Evolutionary conservation across 2,888 invertebrate genomes (phyloP).

Genomic region (Phaonia tiefii): DNA sequence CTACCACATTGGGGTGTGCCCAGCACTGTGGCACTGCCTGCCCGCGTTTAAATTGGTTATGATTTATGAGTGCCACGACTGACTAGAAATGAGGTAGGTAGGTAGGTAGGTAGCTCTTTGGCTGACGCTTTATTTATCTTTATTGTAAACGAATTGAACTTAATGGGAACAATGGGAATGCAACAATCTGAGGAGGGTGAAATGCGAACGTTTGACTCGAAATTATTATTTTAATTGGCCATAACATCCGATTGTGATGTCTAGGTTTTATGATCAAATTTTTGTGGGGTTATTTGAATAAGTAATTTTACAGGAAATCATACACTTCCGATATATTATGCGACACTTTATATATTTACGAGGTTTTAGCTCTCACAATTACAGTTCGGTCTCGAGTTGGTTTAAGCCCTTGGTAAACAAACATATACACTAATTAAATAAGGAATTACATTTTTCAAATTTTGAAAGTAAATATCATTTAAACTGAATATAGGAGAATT

Average conservation of each 20-base stretch:
- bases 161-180: conserved; percentile 37
- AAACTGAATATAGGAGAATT: no score
- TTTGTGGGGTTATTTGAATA: no score
- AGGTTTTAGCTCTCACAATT: no score
- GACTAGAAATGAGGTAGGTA: conserved; percentile 57
- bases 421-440: no score
- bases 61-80: conserved; percentile 62
- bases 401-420: no score
- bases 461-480: no score
- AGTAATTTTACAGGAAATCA: no score
- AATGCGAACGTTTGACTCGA: conserved; percentile 52
- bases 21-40: conserved; percentile 9
- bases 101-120: conserved; percentile 52
- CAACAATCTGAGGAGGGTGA: neutral
- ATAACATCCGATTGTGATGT: conserved; percentile 48
- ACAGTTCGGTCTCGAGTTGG: no score
- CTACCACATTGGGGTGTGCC: conserved; percentile 17
- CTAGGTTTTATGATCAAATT: neutral
- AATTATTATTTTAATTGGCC: conserved; percentile 65
- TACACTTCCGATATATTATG: no score
- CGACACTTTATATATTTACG: no score
- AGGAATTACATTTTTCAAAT: no score
- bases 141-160: conserved; percentile 55
- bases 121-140: conserved; percentile 55
- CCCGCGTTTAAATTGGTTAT: conserved; percentile 64